Percentiles rank a stretch among this genome's conserved stretches.
Conservation (phyloP, 2,888 invertebrate species). For the Melieria picta region DNA sequence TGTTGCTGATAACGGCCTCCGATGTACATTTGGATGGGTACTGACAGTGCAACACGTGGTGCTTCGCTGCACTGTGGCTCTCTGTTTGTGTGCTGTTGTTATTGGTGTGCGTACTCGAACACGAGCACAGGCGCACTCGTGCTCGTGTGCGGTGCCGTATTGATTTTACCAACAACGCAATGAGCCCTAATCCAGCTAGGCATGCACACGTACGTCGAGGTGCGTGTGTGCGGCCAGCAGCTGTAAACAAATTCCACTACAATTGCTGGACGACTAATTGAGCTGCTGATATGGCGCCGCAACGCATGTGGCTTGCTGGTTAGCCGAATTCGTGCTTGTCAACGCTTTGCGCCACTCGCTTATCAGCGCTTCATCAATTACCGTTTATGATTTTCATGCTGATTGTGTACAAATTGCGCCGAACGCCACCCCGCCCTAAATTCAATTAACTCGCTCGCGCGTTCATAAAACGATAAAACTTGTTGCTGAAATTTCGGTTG, state of each 20-base stretch:
- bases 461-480: slow-evolving; percentile 13
- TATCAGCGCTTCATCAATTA: slow-evolving; percentile 12
- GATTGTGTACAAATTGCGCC: background rate
- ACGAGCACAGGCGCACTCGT: no score
- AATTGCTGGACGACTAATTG: slow-evolving; percentile 7
- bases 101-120: background rate
- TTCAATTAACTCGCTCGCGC: background rate
- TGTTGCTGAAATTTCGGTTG: background rate
- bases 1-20: background rate
- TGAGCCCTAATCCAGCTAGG: background rate
- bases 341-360: slow-evolving; percentile 53
- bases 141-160: no score
- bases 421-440: background rate
- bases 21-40: no score
- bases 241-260: background rate
- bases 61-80: background rate
- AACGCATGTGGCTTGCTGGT: no score
- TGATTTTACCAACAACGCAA: no score
- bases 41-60: background rate
- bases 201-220: background rate
- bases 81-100: background rate
- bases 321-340: slow-evolving; percentile 6
- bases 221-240: background rate
- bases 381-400: slow-evolving; percentile 21
- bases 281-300: slow-evolving; percentile 16